These are phyloP conservation scores for Brachypterus glaber DNA, from an alignment of 2,888 invertebrate genomes.

Conservation along the genomic window DNA sequence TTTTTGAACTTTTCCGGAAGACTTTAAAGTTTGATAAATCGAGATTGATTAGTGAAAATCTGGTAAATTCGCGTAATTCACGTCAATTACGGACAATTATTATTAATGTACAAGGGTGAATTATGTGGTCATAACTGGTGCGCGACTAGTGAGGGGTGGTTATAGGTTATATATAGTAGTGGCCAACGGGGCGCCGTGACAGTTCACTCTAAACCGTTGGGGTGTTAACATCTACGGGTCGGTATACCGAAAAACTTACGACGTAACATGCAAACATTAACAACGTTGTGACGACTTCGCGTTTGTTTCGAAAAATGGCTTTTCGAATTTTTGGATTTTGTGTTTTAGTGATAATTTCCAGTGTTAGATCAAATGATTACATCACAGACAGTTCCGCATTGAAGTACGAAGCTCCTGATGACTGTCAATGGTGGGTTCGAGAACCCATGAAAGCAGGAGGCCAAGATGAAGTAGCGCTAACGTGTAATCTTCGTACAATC, in stretches of 20 bases:
- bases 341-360: constrained; percentile 13
- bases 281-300: background rate
- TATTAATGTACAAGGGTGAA: constrained; percentile 26
- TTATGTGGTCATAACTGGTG: constrained; percentile 22
- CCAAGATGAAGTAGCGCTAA: constrained; percentile 62
- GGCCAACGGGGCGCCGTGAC: constrained; percentile 22
- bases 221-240: constrained; percentile 22
- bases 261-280: constrained; percentile 3
- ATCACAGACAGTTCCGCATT: constrained; percentile 38
- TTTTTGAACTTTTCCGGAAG: too few species aligned
- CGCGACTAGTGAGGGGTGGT: constrained; percentile 22
- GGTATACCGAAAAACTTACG: constrained; percentile 10
- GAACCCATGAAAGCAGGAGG: constrained; percentile 48
- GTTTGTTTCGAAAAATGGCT: constrained; percentile 22
- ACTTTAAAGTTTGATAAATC: too few species aligned
- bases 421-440: constrained; percentile 70
- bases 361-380: constrained; percentile 17
- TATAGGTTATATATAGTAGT: constrained; percentile 21
- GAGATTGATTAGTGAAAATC: too few species aligned
- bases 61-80: constrained; percentile 16
- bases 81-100: constrained; percentile 24
- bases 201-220: constrained; percentile 23
- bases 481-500: constrained; percentile 71
- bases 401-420: constrained; percentile 74
- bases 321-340: constrained; percentile 13